Conservation (phyloP, 1,140 invertebrate genomes). For the Nebria ingens region DNA sequence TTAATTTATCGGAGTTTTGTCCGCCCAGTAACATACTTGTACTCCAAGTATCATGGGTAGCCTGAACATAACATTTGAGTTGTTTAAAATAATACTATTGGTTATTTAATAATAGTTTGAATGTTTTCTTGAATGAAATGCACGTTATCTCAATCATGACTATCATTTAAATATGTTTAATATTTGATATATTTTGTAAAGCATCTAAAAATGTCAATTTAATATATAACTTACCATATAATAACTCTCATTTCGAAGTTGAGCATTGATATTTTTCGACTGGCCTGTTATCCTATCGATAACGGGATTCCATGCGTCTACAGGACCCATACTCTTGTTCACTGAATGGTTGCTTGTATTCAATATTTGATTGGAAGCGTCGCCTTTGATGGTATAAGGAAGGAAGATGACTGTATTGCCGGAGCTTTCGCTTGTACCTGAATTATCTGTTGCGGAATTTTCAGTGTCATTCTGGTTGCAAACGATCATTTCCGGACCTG, state of each 20-base stretch:
- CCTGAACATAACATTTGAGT: constrained; percentile 30
- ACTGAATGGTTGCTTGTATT: background rate
- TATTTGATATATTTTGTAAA: too few relatives aligned
- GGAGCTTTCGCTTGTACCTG: constrained; percentile 45
- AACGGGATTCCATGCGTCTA: constrained; percentile 58
- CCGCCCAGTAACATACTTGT: constrained; percentile 34
- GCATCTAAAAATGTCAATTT: background rate
- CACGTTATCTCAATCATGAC: too few relatives aligned
- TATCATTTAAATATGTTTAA: too few relatives aligned
- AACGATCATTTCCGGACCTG: constrained; percentile 26
- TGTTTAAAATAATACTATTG: too few relatives aligned
- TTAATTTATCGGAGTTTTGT: constrained; percentile 20
- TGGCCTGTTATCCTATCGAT: constrained; percentile 72
- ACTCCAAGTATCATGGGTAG: constrained; percentile 48
- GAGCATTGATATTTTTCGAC: constrained; percentile 35
- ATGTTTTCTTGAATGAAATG: too few relatives aligned
- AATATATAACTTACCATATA: constrained; percentile 51
- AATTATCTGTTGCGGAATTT: constrained; percentile 30
- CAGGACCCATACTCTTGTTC: constrained; percentile 19
- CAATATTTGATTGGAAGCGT: background rate
- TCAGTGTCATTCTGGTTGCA: constrained; percentile 12
- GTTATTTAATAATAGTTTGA: too few relatives aligned
- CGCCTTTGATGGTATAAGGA: constrained; percentile 34
- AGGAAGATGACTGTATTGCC: constrained; percentile 53
- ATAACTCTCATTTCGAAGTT: constrained; percentile 74